These are phyloP conservation scores for Linepithema humile DNA, from an alignment of 1,140 invertebrate genomes.

Conservation along the genomic window DNA sequence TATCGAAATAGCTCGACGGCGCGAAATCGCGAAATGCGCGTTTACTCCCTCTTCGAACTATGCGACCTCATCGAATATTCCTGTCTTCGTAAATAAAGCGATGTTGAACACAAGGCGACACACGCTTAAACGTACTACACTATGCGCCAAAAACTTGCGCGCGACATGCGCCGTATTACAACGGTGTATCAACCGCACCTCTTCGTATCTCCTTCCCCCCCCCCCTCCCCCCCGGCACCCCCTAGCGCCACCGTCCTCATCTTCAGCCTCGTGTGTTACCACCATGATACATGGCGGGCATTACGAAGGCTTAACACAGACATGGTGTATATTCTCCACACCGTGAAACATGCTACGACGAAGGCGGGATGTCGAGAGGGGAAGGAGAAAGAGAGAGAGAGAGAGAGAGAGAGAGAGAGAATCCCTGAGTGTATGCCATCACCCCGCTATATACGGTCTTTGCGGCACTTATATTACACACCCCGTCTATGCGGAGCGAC, in stretches of 20 bases:
- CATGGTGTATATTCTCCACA: constrained; percentile 48
- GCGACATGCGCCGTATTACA: constrained; percentile 57
- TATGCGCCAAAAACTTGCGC: constrained; percentile 48
- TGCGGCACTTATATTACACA: constrained; percentile 53
- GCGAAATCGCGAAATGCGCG: neutral
- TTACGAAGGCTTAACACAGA: constrained; percentile 63
- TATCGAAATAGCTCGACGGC: neutral
- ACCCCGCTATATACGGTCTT: constrained; percentile 36
- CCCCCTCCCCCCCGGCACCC: neutral
- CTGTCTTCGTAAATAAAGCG: constrained; percentile 16
- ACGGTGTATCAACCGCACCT: constrained; percentile 40
- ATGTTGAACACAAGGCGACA: constrained; percentile 9
- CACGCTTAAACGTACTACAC: constrained; percentile 6
- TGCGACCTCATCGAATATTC: constrained; percentile 24
- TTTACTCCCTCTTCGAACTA: neutral
- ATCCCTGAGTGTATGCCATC: constrained; percentile 11
- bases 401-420: neutral
- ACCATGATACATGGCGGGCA: constrained; percentile 62
- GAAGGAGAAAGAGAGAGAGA: neutral
- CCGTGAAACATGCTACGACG: constrained; percentile 31
- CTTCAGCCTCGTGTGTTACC: constrained; percentile 14
- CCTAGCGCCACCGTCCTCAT: neutral
- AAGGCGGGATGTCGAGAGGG: constrained; percentile 1
- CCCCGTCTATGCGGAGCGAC: neutral
- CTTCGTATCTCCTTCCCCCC: neutral